Conservation (phyloP, 2,113 vertebrate species). For the Peromyscus maniculatus region DNA sequence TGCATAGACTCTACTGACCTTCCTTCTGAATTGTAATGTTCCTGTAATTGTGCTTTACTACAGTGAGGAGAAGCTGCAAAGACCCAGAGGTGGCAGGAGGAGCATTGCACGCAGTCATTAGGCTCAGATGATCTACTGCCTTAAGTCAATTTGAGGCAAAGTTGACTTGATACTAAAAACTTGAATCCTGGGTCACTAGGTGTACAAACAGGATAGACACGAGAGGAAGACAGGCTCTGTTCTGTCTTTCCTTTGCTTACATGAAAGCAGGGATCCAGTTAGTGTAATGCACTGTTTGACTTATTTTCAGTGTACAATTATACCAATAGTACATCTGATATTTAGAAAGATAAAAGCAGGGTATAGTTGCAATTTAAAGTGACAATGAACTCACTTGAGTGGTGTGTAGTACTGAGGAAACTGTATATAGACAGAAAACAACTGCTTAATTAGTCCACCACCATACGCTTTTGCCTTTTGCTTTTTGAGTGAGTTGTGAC, state of each 20-base stretch:
- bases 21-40: constrained; percentile 82
- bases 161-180: constrained; percentile 19
- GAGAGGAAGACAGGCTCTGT: not conserved
- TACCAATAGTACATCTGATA: constrained; percentile 84
- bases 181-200: constrained; percentile 41
- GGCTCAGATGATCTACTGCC: constrained; percentile 69
- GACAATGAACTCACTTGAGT: constrained; percentile 81
- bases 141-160: constrained; percentile 70
- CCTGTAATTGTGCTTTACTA: constrained; percentile 88
- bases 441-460: constrained; percentile 73
- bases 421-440: constrained; percentile 74
- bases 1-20: constrained; percentile 90
- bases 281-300: constrained; percentile 87
- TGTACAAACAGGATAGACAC: not conserved
- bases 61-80: constrained; percentile 81
- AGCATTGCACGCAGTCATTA: constrained; percentile 80
- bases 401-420: not conserved
- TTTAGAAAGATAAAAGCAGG: constrained; percentile 72
- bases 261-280: constrained; percentile 67
- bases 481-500: constrained; percentile 67
- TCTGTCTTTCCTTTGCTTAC: constrained; percentile 26
- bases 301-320: constrained; percentile 87
- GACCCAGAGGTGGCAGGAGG: constrained; percentile 80
- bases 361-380: constrained; percentile 85
- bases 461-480: constrained; percentile 38